Evolutionary conservation across 2,797 vertebrate genomes (phyloP), one percentile per base, ranked within the genome.

Genomic region (Sus cebifrons): DNA sequence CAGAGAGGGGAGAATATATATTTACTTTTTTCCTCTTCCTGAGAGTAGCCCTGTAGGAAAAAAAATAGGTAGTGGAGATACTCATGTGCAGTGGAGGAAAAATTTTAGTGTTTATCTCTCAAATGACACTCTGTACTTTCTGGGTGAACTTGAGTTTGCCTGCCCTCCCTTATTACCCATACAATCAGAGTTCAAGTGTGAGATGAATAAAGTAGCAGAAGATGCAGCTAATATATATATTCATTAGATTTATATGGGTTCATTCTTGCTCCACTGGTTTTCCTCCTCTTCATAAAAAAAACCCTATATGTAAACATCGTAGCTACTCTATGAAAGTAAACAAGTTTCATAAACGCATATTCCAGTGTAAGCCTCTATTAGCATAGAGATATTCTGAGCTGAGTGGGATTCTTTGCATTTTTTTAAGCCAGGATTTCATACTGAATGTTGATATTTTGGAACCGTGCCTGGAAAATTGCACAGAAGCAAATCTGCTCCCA

Each of bases 371-470:
- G 70, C 8, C 77, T 93, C 71, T 44, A 52, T 88, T 64, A 88
- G n/a, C 52, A 54, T 67, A 52, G 11, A 94, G 18, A 21, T 94
- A 79, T 94, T 96, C 73, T 94, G 73, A 86, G 77, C 60, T 54
- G 67, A 90, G 68, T 85, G 56, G 4, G 36, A 94, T 64, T 96
- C 81, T 79, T 85, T 58, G 86, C 58, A 62, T 89, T 83, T 52
- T 89, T 95, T 97, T 56, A 32, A 94, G 79, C 29, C 73, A 71
- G 79, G 15, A 27, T 86, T 88, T 93, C 71, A 79, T 79, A 32
- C 16, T 62, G 54, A 93, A 67, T 86, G 64, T 65, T 91, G 70
- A 75, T 93, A 79, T 89, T 96, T 93, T 96, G 81, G 62, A 97
- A 84, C 1, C 10, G 64, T 70, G 85, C 81, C 93, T 96, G 32